Base-by-base conservation (phyloP, 1,140 invertebrate genomes). In the Zaprionus davidi region DNA sequence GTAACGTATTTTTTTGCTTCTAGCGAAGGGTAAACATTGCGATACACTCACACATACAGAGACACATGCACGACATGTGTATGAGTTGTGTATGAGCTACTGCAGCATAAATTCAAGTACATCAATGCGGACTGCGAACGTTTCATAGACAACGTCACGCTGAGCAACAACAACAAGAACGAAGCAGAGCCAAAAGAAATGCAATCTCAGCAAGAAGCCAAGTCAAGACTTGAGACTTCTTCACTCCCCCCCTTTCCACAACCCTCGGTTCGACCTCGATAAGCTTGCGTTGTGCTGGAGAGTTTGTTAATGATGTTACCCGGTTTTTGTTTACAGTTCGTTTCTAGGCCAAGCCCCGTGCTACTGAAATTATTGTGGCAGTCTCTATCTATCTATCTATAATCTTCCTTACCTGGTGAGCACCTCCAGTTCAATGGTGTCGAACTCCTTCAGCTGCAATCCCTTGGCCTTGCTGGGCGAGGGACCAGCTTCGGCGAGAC, bases 381-480 rank as follows among this genome's bases (percentile, higher is more conserved):
- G 86, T 77, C 79, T 71, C 51, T n/a, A 13, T 7, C 46, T 51
- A 51, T 71, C 51, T 20, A 13, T n/a, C 46, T 51, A 51, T 22
- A 17, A 36, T 46, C 15, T 13, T 82, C 82, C 82, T 92, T 91
- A 96, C 96, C 96, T 97, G 63, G 94, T 91, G 57, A 95, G 94
- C 79, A 97, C 94, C 93, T 96, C 95, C 79, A 97, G 91, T 91
- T 97, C 94, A 88, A 97, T 95, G 22, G 94, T 94, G 65, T 95
- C 94, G 81, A 97, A 96, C 81, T 95, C 94, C 82, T 95, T 95
- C 0, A 96, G 93, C 66, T 95, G 94, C 15, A 94, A 84, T 76
- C 87, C 53, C 28, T 70, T 62, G 17, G 82, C 60, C 81, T 93
- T 71, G 81, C 91, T 56, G 93, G 92, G 60, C 93, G 81, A 75